Evolutionary conservation across 2,113 vertebrate species (phyloP).

Genomic region (Callorhinus ursinus): DNA sequence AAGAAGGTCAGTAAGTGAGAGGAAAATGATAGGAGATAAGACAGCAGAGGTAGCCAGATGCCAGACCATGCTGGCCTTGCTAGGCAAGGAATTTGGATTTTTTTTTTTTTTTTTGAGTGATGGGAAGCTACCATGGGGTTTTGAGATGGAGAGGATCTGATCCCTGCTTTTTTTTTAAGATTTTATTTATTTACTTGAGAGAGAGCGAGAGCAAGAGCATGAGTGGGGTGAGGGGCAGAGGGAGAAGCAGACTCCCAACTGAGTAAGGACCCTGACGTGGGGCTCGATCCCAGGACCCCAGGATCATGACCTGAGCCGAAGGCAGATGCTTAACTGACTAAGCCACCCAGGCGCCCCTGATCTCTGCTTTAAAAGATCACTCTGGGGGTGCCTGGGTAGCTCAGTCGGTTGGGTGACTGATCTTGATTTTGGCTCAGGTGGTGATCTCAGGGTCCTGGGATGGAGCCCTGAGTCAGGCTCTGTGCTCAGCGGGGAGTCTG

Average conservation of each 20-base stretch:
- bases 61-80: neutral
- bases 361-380: neutral
- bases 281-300: too few relatives aligned
- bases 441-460: neutral
- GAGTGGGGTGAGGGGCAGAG: too few relatives aligned
- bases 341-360: neutral
- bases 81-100: conserved; percentile 46
- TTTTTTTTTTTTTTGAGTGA: conserved; percentile 52
- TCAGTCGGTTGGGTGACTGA: neutral
- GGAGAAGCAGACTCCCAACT: too few relatives aligned
- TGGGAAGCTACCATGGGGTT: neutral
- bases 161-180: neutral
- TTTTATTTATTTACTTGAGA: too few relatives aligned
- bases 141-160: conserved; percentile 19
- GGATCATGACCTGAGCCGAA: too few relatives aligned
- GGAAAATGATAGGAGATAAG: conserved; percentile 63
- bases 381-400: neutral
- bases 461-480: neutral
- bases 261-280: too few relatives aligned
- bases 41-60: conserved; percentile 36
- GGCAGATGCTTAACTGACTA: too few relatives aligned
- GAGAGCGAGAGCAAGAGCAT: neutral
- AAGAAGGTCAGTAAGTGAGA: conserved; percentile 43
- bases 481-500: too few relatives aligned
- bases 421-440: neutral